Conservation (phyloP, 37 sponge, comb jelly and placozoan genomes). For the Bolinopsis microptera region DNA sequence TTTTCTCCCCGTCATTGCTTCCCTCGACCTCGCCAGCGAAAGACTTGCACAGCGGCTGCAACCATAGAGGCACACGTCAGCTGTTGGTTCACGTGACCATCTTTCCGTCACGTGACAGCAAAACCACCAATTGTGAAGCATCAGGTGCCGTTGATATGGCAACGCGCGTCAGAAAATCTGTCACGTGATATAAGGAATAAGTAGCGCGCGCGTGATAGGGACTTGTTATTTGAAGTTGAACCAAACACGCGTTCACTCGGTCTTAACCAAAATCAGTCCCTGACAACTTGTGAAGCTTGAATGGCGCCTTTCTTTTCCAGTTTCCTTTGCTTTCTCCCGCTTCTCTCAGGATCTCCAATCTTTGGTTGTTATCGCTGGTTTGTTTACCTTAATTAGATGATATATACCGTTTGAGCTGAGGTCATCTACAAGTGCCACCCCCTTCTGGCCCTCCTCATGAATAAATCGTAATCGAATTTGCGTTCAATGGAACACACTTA, state of each 20-base stretch:
- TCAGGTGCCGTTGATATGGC: background rate
- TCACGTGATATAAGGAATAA: background rate
- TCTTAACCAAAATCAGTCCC: background rate
- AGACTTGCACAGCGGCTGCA: background rate
- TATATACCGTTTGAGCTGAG: background rate
- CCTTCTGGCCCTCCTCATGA: background rate
- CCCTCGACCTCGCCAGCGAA: background rate
- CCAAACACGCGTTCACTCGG: background rate
- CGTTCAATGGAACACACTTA: background rate
- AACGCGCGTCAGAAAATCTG: background rate
- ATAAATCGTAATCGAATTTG: background rate
- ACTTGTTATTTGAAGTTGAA: background rate
- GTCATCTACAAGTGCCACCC: background rate
- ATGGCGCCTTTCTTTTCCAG: background rate
- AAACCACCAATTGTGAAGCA: background rate
- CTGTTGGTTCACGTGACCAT: background rate
- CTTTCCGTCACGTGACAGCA: background rate
- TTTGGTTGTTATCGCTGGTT: background rate
- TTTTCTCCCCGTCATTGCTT: background rate
- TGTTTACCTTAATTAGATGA: background rate
- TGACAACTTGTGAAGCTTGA: background rate
- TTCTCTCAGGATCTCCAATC: background rate
- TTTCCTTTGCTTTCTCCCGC: background rate
- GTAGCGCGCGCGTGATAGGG: background rate
- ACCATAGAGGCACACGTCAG: background rate